Conservation (phyloP, 2,888 invertebrate species). For the Drosophila limbata region DNA sequence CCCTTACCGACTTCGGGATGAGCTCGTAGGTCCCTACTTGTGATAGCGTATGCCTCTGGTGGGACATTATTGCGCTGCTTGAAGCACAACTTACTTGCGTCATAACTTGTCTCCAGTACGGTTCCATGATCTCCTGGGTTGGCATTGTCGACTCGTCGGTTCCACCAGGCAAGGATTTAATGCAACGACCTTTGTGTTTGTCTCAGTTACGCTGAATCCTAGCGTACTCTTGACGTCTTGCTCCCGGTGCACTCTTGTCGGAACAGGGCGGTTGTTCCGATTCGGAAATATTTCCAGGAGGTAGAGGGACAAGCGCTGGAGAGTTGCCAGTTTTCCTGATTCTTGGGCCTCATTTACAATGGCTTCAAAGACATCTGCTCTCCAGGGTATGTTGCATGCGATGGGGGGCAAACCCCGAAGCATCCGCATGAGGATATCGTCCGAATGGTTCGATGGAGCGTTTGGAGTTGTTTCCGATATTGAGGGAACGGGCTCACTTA, state of each 20-base stretch:
- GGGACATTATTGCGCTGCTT: no score
- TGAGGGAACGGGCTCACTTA: neutral
- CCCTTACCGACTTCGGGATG: slow-evolving; percentile 24
- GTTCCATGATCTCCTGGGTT: neutral
- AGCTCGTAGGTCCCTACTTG: slow-evolving; percentile 5
- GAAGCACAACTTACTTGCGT: slow-evolving; percentile 7
- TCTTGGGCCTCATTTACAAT: slow-evolving; percentile 14
- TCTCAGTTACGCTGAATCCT: slow-evolving; percentile 25
- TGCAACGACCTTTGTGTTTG: slow-evolving; percentile 26
- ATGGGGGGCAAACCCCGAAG: neutral
- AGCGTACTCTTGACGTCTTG: slow-evolving; percentile 29
- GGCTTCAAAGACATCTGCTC: slow-evolving; percentile 15
- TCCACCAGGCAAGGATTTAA: slow-evolving; percentile 25
- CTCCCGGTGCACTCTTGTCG: slow-evolving; percentile 1
- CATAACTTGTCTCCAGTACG: slow-evolving; percentile 16
- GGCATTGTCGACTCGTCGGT: slow-evolving; percentile 26
- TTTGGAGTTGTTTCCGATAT: neutral
- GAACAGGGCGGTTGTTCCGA: slow-evolving; percentile 12
- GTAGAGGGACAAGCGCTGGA: slow-evolving; percentile 17
- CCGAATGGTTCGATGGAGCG: neutral
- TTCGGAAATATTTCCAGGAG: slow-evolving; percentile 13
- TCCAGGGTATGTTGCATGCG: slow-evolving; percentile 1
- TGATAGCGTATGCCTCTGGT: no score
- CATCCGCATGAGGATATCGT: slow-evolving; percentile 2
- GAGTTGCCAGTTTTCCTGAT: slow-evolving; percentile 7